These are phyloP conservation scores for Corythornis cristatus DNA, from an alignment of 2,113 vertebrate genomes.

Conservation along the genomic window DNA sequence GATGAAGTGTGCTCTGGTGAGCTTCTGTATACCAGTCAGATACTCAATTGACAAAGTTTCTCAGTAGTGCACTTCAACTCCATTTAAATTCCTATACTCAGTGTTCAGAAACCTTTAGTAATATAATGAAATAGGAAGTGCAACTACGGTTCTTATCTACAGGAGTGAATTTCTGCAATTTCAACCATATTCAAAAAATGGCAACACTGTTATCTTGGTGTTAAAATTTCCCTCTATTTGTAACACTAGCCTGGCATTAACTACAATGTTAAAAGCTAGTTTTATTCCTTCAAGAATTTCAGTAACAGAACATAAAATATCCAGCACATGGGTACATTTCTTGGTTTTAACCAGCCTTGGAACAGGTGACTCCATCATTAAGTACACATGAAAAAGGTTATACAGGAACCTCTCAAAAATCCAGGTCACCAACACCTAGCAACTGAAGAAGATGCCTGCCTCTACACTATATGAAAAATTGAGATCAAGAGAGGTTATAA, in stretches of 20 bases:
- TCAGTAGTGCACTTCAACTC: not conserved
- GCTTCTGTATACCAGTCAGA: not conserved
- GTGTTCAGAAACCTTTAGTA: not conserved
- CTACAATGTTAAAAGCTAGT: not conserved
- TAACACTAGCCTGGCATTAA: not conserved
- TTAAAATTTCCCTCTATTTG: not conserved
- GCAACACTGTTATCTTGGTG: not conserved
- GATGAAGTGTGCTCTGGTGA: not conserved
- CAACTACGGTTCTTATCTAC: not conserved
- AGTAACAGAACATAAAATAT: too few relatives aligned
- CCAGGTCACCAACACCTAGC: not conserved
- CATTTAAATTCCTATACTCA: not conserved
- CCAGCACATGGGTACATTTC: not conserved
- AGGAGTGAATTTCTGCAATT: not conserved
- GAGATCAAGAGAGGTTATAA: accelerated
- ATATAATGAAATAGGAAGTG: not conserved
- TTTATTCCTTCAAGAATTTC: not conserved
- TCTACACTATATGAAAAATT: accelerated
- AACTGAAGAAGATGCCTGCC: not conserved
- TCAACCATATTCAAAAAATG: not conserved
- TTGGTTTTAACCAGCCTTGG: not conserved
- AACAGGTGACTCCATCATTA: not conserved
- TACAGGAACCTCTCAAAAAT: not conserved
- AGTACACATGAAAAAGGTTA: not conserved
- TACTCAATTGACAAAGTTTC: not conserved